Conservation (phyloP, 2,888 invertebrate species). For the Cryptocephalus moraei region DNA sequence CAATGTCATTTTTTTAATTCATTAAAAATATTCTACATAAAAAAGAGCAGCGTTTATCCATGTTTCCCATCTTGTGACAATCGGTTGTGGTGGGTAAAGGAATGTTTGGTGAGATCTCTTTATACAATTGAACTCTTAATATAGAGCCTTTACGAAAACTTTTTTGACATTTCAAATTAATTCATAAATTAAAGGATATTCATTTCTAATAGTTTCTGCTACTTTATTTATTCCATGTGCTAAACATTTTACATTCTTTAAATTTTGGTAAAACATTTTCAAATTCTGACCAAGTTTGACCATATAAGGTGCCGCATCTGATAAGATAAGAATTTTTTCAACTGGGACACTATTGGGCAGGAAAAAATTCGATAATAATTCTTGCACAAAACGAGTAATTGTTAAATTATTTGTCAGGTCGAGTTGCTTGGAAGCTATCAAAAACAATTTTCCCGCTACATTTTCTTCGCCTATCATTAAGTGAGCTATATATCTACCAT, state of each 20-base stretch:
- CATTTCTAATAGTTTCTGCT: slow-evolving; percentile 17
- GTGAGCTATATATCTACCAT: slow-evolving; percentile 5
- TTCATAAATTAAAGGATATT: slow-evolving; percentile 16
- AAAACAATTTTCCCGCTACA: slow-evolving; percentile 1
- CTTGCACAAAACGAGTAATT: slow-evolving; percentile 3
- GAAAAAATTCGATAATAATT: slow-evolving; percentile 3
- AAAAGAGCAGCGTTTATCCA: slow-evolving; percentile 9
- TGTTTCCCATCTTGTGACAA: slow-evolving; percentile 19
- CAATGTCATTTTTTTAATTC: not conserved
- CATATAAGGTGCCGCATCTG: slow-evolving; percentile 20
- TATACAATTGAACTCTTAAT: slow-evolving; percentile 7
- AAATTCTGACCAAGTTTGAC: slow-evolving; percentile 17
- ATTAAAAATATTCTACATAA: slow-evolving; percentile 3
- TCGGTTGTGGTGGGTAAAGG: slow-evolving; percentile 14
- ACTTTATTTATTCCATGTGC: slow-evolving; percentile 21
- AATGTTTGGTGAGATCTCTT: slow-evolving; percentile 6
- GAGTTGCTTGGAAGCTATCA: slow-evolving; percentile 5
- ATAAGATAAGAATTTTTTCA: slow-evolving; percentile 9
- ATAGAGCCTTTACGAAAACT: slow-evolving; percentile 2
- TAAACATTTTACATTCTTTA: slow-evolving; percentile 23
- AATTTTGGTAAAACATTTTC: slow-evolving; percentile 18
- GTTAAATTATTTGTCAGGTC: slow-evolving; percentile 3
- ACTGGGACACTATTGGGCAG: slow-evolving; percentile 5
- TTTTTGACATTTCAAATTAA: slow-evolving; percentile 19
- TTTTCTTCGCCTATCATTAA: slow-evolving; percentile 6